A percentile compares a stretch with the other conserved stretches of the same genome.
Conservation (phyloP, 2,113 vertebrate genomes). For the Calypte anna region DNA sequence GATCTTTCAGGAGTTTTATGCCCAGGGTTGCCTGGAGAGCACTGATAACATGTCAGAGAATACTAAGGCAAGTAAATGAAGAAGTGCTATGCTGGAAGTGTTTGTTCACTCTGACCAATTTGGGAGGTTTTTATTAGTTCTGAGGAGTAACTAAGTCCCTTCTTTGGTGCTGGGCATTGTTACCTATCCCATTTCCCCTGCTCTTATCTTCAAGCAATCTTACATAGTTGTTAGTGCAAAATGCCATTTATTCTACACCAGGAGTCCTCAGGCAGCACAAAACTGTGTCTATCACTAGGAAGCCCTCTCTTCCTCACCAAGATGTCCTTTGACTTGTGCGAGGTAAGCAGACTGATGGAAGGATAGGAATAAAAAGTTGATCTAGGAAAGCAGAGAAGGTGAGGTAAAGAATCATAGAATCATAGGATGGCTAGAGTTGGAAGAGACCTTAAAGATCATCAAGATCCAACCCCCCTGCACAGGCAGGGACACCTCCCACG, state of each 20-base stretch:
- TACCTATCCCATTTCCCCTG: not conserved
- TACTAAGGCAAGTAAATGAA: not conserved
- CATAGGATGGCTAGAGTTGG: no score
- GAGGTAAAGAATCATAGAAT: not conserved
- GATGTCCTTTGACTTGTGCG: not conserved
- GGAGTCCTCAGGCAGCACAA: not conserved
- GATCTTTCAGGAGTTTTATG: conserved; percentile 16
- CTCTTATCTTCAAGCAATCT: not conserved
- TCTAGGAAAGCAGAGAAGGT: not conserved
- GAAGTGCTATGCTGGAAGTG: not conserved
- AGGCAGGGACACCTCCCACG: no score
- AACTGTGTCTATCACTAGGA: not conserved
- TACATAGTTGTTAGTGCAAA: not conserved
- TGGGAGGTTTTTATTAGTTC: not conserved
- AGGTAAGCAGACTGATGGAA: not conserved
- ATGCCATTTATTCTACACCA: not conserved
- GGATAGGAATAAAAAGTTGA: not conserved
- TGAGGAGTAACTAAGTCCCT: not conserved
- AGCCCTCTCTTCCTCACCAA: not conserved
- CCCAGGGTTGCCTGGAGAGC: not conserved
- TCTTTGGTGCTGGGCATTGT: not conserved
- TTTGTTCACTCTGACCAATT: not conserved
- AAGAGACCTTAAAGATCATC: no score
- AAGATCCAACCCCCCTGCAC: no score
- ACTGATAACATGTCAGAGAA: not conserved